Conservation (phyloP, 2,113 vertebrate genomes). For the Conger conger region DNA sequence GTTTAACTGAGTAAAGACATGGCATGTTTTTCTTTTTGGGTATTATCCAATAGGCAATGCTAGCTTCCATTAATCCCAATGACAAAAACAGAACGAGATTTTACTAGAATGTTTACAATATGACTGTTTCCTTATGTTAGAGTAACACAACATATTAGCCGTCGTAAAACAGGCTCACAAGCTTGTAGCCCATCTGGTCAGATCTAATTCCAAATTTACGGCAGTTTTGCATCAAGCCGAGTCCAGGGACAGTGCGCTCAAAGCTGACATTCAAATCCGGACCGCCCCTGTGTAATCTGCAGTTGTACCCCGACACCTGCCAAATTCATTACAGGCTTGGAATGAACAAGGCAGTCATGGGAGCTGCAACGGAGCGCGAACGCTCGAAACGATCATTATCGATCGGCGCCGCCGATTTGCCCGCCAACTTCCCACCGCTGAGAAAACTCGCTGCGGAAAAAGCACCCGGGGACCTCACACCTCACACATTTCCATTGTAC, state of each 20-base stretch:
- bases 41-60: neutral
- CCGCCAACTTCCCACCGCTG: neutral
- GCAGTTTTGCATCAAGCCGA: neutral
- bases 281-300: neutral
- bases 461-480: neutral
- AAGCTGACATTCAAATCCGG: neutral
- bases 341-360: conserved; percentile 11
- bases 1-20: neutral
- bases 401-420: neutral
- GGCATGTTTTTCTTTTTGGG: neutral
- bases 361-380: neutral
- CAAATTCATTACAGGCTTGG: conserved; percentile 27
- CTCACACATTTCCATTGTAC: no score
- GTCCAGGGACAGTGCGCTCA: neutral
- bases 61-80: neutral
- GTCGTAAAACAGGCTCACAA: neutral
- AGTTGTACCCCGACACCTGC: neutral
- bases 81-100: neutral
- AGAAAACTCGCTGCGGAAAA: conserved; percentile 13
- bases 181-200: neutral
- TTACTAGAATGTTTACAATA: neutral
- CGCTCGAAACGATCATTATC: conserved; percentile 29
- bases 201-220: neutral
- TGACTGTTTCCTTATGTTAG: neutral
- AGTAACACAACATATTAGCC: neutral